Evolutionary conservation across 1,140 invertebrate genomes (phyloP).

Genomic region (Lasaia peninsularis): DNA sequence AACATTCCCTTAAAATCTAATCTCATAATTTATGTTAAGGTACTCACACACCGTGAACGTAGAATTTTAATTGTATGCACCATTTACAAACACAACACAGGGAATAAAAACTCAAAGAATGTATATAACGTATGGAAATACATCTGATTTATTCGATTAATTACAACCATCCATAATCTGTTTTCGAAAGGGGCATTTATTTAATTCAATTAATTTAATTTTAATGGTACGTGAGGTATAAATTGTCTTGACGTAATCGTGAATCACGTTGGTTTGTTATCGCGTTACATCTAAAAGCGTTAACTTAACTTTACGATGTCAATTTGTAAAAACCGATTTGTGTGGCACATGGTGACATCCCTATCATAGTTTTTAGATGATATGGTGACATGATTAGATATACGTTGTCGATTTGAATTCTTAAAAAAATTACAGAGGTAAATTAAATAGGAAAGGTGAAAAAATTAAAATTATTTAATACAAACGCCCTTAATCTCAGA

Average conservation of each 20-base stretch:
- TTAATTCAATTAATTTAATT: neutral
- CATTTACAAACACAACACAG: neutral
- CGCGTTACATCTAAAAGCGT: neutral
- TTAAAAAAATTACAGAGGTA: no score
- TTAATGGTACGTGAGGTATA: neutral
- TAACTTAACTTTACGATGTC: neutral
- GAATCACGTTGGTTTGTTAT: slow-evolving; percentile 1
- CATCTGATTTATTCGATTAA: neutral
- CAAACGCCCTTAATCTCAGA: no score
- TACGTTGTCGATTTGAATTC: no score
- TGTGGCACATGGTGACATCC: neutral
- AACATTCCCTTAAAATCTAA: no score
- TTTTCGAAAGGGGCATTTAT: neutral
- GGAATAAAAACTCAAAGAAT: neutral
- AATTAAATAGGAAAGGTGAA: no score
- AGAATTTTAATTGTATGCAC: neutral
- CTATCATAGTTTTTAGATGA: neutral
- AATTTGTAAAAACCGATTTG: neutral
- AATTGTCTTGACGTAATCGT: neutral
- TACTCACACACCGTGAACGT: neutral
- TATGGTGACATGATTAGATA: neutral
- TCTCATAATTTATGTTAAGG: no score
- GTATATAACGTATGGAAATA: neutral
- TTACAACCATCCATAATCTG: neutral
- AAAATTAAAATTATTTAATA: no score